Conservation (phyloP, 35 echinoderm and acorn worm species). For the Lytechinus pictus region DNA sequence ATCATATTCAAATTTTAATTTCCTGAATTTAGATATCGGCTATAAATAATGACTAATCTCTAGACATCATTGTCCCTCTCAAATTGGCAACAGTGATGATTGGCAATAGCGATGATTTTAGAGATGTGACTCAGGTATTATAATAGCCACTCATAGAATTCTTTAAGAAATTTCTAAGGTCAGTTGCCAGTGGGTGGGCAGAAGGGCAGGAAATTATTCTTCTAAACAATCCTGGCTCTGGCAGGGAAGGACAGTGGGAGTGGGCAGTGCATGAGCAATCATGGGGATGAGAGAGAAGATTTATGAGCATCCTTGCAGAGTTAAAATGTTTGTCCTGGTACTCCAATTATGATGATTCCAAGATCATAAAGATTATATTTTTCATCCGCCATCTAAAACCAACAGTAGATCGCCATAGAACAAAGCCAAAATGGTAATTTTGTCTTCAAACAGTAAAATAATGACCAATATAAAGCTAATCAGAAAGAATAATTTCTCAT, state of each 20-base stretch:
- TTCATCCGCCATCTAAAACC: too few species aligned
- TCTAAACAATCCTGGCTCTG: neutral
- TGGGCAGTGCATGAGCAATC: neutral
- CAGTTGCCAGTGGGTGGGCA: neutral
- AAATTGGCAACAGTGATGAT: neutral
- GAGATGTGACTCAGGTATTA: neutral
- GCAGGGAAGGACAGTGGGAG: neutral
- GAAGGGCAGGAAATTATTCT: neutral
- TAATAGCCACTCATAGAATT: neutral
- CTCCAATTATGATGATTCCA: too few species aligned
- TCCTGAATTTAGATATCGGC: neutral
- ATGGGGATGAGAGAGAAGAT: neutral
- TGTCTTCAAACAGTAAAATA: too few species aligned
- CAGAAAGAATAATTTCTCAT: too few species aligned
- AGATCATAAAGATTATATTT: too few species aligned
- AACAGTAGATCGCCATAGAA: too few species aligned
- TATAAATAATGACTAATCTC: neutral
- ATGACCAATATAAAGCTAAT: too few species aligned
- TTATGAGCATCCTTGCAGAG: neutral
- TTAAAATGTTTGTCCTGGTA: too few species aligned
- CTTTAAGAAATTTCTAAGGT: neutral
- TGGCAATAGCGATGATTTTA: neutral
- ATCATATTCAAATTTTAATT: neutral
- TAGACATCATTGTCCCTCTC: neutral
- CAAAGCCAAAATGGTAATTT: too few species aligned